These are phyloP conservation scores for Tenebrosternarchus preto DNA, from an alignment of 2,113 vertebrate species.

Conservation along the genomic window DNA sequence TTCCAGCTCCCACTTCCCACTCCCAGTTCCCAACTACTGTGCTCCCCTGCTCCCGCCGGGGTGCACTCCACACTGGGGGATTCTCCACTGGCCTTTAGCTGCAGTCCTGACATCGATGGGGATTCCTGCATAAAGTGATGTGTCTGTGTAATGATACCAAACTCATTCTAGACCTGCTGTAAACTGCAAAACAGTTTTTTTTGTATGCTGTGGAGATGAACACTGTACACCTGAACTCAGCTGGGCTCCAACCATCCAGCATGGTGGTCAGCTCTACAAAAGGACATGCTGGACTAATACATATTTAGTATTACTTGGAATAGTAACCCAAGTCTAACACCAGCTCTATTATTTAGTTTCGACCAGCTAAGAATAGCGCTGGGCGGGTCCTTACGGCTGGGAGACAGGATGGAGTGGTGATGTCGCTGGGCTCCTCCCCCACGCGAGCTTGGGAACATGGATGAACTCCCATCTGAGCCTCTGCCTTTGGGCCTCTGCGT, in stretches of 20 bases:
- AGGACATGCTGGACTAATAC: slow-evolving; percentile 20
- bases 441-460: slow-evolving; percentile 34
- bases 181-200: slow-evolving; percentile 4
- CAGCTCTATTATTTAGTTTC: not conserved
- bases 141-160: not conserved
- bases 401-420: slow-evolving; percentile 14
- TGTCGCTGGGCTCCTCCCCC: slow-evolving; percentile 7
- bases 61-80: slow-evolving; percentile 13
- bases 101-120: slow-evolving; percentile 17
- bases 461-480: slow-evolving; percentile 45
- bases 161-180: slow-evolving; percentile 24
- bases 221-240: not conserved
- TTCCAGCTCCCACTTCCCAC: too few species aligned
- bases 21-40: too few species aligned
- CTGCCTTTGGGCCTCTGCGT: slow-evolving; percentile 42
- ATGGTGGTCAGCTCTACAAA: slow-evolving; percentile 7
- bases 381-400: not conserved
- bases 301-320: slow-evolving; percentile 13
- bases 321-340: not conserved
- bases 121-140: slow-evolving; percentile 16
- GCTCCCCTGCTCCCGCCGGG: slow-evolving; percentile 24
- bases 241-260: slow-evolving; percentile 7
- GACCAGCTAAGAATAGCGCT: not conserved
- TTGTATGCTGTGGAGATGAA: slow-evolving; percentile 9
- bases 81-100: slow-evolving; percentile 44